Evolutionary conservation across 2,113 vertebrate genomes (phyloP).

Genomic region (Ifrita kowaldi): DNA sequence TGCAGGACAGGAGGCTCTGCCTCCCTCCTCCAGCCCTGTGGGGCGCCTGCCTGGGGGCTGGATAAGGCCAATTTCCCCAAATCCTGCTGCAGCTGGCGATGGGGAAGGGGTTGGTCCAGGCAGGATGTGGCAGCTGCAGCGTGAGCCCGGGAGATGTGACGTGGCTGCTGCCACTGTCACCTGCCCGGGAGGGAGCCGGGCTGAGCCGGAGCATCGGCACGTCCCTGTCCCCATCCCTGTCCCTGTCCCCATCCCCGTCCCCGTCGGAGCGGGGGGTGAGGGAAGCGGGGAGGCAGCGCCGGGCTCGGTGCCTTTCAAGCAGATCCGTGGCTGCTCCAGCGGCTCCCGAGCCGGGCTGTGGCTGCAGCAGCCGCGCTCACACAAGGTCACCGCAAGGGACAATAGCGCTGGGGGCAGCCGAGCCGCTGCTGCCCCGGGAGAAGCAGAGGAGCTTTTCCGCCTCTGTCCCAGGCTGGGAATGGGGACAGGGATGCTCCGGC

Average conservation of each 20-base stretch:
- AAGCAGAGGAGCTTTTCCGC: background rate
- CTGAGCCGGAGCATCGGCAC: background rate
- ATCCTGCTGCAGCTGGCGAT: background rate
- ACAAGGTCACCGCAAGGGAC: conserved; percentile 58
- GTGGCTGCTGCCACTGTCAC: background rate
- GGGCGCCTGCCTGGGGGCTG: background rate
- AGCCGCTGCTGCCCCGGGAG: background rate
- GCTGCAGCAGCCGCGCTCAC: conserved; percentile 12
- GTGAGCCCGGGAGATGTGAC: background rate
- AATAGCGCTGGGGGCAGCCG: conserved; percentile 23
- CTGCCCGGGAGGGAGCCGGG: background rate
- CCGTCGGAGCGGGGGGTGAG: fast-evolving
- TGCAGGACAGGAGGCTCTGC: background rate
- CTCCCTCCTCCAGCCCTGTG: background rate
- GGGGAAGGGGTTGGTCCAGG: background rate
- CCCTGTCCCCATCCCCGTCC: fast-evolving
- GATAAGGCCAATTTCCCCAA: fast-evolving
- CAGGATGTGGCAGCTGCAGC: background rate
- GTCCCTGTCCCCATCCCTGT: background rate
- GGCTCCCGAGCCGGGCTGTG: background rate
- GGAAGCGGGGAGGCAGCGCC: fast-evolving
- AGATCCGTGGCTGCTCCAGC: fast-evolving
- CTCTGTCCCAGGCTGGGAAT: background rate
- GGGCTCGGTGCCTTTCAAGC: fast-evolving
- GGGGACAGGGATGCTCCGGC: background rate